Conservation (phyloP, 2,113 vertebrate genomes). For the Trinectes maculatus region DNA sequence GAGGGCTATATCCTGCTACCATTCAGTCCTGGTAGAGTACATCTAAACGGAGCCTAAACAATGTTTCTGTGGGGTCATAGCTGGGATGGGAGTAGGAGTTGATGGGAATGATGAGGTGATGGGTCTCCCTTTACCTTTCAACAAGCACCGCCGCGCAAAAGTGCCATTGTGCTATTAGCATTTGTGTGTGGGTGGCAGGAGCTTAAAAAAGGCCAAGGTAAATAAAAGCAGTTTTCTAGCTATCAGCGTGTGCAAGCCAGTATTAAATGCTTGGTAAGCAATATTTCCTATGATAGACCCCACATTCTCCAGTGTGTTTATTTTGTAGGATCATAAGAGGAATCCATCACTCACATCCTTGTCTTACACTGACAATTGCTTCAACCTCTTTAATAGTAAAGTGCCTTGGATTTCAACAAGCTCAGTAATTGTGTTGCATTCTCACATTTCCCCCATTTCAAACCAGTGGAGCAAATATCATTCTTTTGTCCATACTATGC, state of each 20-base stretch:
- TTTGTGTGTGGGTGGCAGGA: constrained; percentile 81
- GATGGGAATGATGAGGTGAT: constrained; percentile 84
- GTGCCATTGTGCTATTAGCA: constrained; percentile 84
- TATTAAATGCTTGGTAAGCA: constrained; percentile 72
- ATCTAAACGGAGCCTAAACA: constrained; percentile 82
- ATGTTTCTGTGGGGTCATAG: constrained; percentile 79
- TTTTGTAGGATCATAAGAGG: constrained; percentile 10
- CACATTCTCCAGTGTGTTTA: constrained; percentile 6
- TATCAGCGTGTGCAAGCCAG: constrained; percentile 37
- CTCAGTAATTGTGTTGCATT: background rate
- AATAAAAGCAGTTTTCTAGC: constrained; percentile 79
- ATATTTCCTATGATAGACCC: constrained; percentile 46
- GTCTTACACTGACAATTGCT: background rate
- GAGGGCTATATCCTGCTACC: constrained; percentile 75
- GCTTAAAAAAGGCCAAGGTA: constrained; percentile 78
- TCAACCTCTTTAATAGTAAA: background rate
- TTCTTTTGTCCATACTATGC: background rate
- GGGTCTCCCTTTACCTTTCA: constrained; percentile 83
- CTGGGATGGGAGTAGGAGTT: constrained; percentile 84
- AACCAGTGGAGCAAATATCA: background rate
- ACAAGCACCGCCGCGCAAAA: constrained; percentile 80
- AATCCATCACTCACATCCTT: background rate
- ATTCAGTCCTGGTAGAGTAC: constrained; percentile 75
- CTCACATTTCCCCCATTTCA: background rate
- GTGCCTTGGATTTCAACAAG: background rate